Evolutionary conservation across 1,140 invertebrate species (phyloP), one percentile per base, ranked within the genome.

Genomic region (Papilio aristodemus): DNA sequence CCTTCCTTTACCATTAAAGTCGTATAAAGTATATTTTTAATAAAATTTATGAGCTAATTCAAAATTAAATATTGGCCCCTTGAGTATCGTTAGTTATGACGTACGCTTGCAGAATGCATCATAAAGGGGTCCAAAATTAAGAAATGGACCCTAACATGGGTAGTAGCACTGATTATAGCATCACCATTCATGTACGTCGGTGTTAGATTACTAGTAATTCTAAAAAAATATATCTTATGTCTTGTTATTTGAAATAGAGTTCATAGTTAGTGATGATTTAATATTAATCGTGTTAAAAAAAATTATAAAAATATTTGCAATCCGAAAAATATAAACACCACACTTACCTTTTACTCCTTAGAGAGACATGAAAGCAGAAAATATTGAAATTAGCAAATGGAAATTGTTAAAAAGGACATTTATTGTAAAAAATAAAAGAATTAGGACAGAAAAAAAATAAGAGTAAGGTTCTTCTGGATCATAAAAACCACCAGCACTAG

Each of bases 51-150:
- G 46, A 22, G 8, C 3, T 22, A 50, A 50, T 22, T 22, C 19
- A 50, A 50, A 50, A 50, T 22, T 22, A 50, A 50, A 50, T 50
- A 50, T 50, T 22, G 19, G 46, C n/a, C 46, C 46, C 17, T 19
- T 19, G 46, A 17, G 46, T 17, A 17, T 19, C 17, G n/a, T 43
- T 17, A 43, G 7, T 50, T 50, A n/a, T n/a, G n/a, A n/a, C n/a
- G n/a, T n/a, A n/a, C 10, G 2, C 41, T 17, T 8, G 17, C 19
- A 50, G 46, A 22, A 17, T 43, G 10, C 46, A 46, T 50, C 9
- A 50, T 50, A 22, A 50, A 50, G 46, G 43, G 46, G 46, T 50
- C 17, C 46, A 19, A 50, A 50, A 50, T 50, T 50, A 50, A 50
- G 46, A 50, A 50, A 50, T 22, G 46, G 19, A 50, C 46, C 46